Evolutionary conservation across 2,888 invertebrate genomes (phyloP).

Genomic region (Polietes domitor): DNA sequence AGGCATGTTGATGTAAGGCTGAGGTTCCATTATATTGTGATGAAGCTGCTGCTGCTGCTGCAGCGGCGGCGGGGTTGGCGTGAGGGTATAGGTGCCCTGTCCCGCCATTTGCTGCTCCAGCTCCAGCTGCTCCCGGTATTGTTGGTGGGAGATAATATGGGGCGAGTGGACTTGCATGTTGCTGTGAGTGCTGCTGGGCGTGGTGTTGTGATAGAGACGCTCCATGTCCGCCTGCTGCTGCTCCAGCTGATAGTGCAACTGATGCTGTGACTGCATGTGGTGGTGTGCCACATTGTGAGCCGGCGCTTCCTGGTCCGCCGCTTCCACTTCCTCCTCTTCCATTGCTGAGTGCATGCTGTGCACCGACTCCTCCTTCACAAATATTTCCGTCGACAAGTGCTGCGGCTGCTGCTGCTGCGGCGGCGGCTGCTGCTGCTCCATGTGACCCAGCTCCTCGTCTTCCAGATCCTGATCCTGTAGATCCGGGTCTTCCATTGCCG

Average conservation of each 20-base stretch:
- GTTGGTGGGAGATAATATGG: constrained; percentile 76
- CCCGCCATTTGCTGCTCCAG: constrained; percentile 72
- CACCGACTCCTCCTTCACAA: constrained; percentile 28
- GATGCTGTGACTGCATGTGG: constrained; percentile 61
- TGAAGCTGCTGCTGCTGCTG: constrained; percentile 73
- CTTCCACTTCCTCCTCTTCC: constrained; percentile 18
- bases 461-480: constrained; percentile 69
- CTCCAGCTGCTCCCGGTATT: constrained; percentile 73
- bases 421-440: constrained; percentile 56
- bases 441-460: constrained; percentile 58
- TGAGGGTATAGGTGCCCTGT: constrained; percentile 77
- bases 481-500: constrained; percentile 81
- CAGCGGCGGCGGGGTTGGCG: constrained; percentile 75
- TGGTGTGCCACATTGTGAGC: constrained; percentile 64
- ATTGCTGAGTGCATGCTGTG: constrained; percentile 51
- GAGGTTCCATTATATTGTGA: constrained; percentile 77
- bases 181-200: constrained; percentile 70
- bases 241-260: constrained; percentile 64
- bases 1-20: constrained; percentile 81
- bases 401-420: constrained; percentile 32
- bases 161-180: constrained; percentile 72
- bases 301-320: constrained; percentile 49
- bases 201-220: constrained; percentile 70
- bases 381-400: constrained; percentile 60
- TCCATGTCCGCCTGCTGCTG: constrained; percentile 66